Evolutionary conservation across 2,888 invertebrate genomes (phyloP).

Genomic region (Eupithecia subfuscata): DNA sequence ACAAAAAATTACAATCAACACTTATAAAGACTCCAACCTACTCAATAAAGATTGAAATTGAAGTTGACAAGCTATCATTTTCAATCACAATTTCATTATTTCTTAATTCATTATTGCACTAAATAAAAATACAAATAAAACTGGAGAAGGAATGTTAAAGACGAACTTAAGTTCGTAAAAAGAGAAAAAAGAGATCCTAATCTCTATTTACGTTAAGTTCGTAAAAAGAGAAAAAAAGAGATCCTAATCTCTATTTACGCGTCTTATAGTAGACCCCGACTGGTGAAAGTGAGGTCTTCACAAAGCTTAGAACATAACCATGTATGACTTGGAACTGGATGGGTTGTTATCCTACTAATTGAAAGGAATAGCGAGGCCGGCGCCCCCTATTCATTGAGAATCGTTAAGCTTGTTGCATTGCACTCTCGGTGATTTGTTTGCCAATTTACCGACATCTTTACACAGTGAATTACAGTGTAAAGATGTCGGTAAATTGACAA

Average conservation of each 20-base stretch:
- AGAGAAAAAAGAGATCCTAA: not conserved
- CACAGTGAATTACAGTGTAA: too few species aligned
- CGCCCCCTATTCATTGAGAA: constrained; percentile 71
- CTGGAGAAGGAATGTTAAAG: too few species aligned
- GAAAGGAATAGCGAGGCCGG: constrained; percentile 56
- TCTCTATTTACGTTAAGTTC: not conserved
- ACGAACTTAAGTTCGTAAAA: too few species aligned
- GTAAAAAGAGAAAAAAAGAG: too few species aligned
- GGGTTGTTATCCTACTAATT: constrained; percentile 22
- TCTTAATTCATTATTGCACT: too few species aligned
- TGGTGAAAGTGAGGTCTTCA: not conserved
- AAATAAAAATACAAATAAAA: too few species aligned
- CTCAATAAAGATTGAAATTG: not conserved
- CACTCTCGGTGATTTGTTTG: constrained; percentile 66
- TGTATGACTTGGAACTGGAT: constrained; percentile 6
- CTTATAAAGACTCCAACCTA: too few species aligned
- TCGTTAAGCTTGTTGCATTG: constrained; percentile 67
- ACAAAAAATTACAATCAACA: not conserved
- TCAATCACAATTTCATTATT: too few species aligned
- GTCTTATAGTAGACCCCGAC: not conserved
- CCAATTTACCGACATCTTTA: constrained; percentile 63
- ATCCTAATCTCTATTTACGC: not conserved
- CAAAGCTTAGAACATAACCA: not conserved
- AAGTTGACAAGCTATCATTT: not conserved
- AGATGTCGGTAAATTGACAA: too few species aligned